Evolutionary conservation across 2,113 vertebrate genomes (phyloP).

Genomic region (Corythoichthys intestinalis): DNA sequence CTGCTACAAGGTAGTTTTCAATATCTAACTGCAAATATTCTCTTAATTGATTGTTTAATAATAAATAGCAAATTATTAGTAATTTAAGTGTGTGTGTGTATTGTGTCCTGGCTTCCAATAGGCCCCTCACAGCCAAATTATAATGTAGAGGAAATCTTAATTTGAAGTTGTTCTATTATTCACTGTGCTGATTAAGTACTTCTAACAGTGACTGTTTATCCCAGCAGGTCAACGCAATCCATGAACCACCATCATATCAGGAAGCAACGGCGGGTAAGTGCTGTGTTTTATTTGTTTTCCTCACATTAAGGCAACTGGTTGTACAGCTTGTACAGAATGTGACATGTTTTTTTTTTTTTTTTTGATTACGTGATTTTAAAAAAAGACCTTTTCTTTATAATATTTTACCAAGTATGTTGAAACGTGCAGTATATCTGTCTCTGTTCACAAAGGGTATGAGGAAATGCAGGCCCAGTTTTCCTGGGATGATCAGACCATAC

Average conservation of each 20-base stretch:
- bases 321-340: neutral
- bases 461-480: conserved; percentile 81
- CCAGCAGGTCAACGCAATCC: conserved; percentile 75
- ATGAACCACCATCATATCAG: conserved; percentile 71
- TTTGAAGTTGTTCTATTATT: neutral
- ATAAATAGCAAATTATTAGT: neutral
- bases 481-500: conserved; percentile 84
- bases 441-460: conserved; percentile 65
- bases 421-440: neutral
- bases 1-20: neutral
- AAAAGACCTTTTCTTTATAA: too few relatives aligned
- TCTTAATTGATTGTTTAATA: neutral
- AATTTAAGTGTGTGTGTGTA: conserved; percentile 5
- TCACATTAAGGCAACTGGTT: too few relatives aligned
- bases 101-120: neutral
- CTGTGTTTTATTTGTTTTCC: neutral
- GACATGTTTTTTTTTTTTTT: neutral
- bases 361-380: neutral
- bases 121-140: neutral
- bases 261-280: conserved; percentile 82
- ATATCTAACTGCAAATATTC: neutral
- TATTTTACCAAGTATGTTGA: too few relatives aligned
- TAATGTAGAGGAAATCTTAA: neutral
- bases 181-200: neutral
- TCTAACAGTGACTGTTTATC: neutral